These are phyloP conservation scores for Pelodiscus sinensis DNA, from an alignment of 2,113 vertebrate species.

Conservation along the genomic window DNA sequence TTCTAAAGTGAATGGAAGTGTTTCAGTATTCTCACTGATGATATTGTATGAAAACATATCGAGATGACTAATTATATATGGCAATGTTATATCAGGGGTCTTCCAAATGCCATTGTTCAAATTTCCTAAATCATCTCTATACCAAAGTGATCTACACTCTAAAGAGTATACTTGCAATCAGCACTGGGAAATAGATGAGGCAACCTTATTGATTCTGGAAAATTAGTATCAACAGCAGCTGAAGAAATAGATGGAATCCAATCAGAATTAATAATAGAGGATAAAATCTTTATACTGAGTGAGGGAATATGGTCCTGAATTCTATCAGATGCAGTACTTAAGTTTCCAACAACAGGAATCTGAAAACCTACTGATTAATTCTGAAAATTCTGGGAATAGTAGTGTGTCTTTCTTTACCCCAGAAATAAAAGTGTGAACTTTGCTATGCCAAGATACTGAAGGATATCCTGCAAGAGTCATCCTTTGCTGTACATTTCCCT, in stretches of 20 bases:
- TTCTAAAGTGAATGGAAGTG: not conserved
- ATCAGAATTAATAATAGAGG: not conserved
- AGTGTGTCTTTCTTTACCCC: not conserved
- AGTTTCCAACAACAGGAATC: not conserved
- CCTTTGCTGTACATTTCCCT: not conserved
- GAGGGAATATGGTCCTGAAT: not conserved
- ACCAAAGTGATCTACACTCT: not conserved
- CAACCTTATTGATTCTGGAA: not conserved
- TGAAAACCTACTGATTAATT: not conserved
- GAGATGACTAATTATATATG: not conserved
- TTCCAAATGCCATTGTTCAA: not conserved
- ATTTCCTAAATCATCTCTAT: not conserved
- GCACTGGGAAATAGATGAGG: not conserved
- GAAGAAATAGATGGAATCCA: not conserved
- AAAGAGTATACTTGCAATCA: accelerated
- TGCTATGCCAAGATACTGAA: not conserved
- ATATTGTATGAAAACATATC: not conserved
- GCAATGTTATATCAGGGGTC: not conserved
- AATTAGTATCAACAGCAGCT: not conserved
- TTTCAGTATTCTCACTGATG: not conserved
- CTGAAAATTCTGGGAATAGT: not conserved
- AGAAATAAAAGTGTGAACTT: not conserved
- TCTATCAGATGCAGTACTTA: not conserved
- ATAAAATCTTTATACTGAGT: not conserved
- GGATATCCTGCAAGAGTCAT: not conserved